Evolutionary conservation across 2,797 vertebrate species (phyloP).

Genomic region (Peromyscus nudipes): DNA sequence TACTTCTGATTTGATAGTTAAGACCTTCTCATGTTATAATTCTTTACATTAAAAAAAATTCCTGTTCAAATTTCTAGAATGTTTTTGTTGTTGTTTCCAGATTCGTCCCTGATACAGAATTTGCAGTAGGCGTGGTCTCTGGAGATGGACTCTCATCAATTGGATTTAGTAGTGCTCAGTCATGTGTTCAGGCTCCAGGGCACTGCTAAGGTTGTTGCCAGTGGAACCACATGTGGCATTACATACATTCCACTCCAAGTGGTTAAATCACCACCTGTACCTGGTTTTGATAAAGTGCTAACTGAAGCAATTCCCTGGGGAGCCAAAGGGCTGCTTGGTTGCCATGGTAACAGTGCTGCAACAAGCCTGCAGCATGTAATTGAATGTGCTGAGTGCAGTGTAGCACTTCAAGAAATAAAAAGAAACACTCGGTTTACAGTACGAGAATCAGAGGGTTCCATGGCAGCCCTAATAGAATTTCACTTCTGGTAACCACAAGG

Average conservation of each 20-base stretch:
- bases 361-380: background rate
- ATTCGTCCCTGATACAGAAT: background rate
- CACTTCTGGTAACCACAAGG: background rate
- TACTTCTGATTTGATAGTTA: background rate
- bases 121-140: background rate
- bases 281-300: background rate
- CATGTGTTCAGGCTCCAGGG: slow-evolving; percentile 2
- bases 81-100: background rate
- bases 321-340: slow-evolving; percentile 14
- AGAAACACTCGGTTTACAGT: background rate
- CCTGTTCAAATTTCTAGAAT: background rate
- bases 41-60: background rate
- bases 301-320: slow-evolving; percentile 6
- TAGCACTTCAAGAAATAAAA: slow-evolving; percentile 36
- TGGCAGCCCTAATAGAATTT: background rate
- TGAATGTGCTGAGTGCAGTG: slow-evolving; percentile 8
- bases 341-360: background rate
- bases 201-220: background rate
- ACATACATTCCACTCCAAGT: background rate
- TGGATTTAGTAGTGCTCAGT: background rate
- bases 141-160: background rate
- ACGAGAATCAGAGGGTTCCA: slow-evolving; percentile 29
- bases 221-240: background rate
- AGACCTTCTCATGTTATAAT: background rate
- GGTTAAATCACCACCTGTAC: background rate